These are phyloP conservation scores for Ophioninae sp. DNA, from an alignment of 2,888 invertebrate genomes.

Conservation along the genomic window DNA sequence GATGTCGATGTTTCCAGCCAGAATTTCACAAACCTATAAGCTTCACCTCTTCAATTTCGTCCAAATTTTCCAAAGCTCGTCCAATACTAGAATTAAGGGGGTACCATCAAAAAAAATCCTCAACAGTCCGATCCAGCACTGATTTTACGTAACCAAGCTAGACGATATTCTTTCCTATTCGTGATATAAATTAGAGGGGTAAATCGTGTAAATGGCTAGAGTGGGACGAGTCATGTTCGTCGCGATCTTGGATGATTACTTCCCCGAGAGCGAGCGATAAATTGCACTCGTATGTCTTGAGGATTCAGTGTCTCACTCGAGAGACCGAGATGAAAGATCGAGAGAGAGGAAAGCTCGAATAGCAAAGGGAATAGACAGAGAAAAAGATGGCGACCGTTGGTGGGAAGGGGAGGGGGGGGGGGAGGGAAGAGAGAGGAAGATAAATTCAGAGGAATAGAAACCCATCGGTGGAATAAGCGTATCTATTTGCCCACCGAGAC, in stretches of 20 bases:
- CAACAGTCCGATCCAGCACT: background rate
- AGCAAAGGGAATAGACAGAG: background rate
- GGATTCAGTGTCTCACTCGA: slow-evolving; percentile 39
- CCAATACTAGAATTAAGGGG: background rate
- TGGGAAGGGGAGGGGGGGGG: background rate
- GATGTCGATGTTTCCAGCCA: background rate
- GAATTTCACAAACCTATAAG: background rate
- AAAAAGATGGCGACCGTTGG: background rate
- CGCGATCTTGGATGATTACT: slow-evolving; percentile 53
- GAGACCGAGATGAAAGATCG: background rate
- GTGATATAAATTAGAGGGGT: background rate
- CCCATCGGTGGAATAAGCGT: slow-evolving; percentile 32
- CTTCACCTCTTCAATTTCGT: background rate
- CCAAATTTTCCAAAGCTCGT: background rate
- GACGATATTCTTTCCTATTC: background rate
- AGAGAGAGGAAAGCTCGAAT: background rate
- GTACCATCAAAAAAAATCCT: background rate
- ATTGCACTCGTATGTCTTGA: slow-evolving; percentile 57
- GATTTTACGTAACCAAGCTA: background rate
- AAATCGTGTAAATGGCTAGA: slow-evolving; percentile 12
- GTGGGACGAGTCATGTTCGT: slow-evolving; percentile 15
- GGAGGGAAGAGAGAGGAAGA: slow-evolving; percentile 7
- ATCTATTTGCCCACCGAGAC: slow-evolving; percentile 30
- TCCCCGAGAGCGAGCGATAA: slow-evolving; percentile 52
- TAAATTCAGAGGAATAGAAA: slow-evolving; percentile 45